Conservation (phyloP, 2,888 invertebrate species). For the Polydrusus cervinus region DNA sequence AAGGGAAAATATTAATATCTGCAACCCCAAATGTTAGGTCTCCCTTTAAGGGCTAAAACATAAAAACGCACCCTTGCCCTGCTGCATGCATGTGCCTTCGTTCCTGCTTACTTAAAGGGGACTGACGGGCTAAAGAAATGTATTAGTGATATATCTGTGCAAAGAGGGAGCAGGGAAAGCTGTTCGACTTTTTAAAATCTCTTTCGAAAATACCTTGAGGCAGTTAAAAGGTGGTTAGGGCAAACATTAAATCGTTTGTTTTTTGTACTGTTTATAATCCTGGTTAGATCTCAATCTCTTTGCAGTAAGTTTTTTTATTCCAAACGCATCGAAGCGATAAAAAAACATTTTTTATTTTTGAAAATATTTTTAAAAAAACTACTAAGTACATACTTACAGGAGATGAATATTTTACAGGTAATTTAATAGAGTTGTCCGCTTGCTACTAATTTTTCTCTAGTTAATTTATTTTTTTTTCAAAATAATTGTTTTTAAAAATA, state of each 20-base stretch:
- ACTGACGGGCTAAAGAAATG: constrained; percentile 45
- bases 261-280: neutral
- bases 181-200: constrained; percentile 30
- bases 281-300: neutral
- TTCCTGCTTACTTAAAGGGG: constrained; percentile 52
- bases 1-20: constrained; percentile 55
- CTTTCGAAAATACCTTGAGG: constrained; percentile 17
- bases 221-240: constrained; percentile 12
- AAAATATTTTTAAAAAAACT: too few relatives aligned
- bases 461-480: too few relatives aligned
- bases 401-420: too few relatives aligned
- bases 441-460: too few relatives aligned
- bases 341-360: too few relatives aligned
- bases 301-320: too few relatives aligned
- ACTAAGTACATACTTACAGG: too few relatives aligned
- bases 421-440: too few relatives aligned
- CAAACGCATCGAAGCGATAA: too few relatives aligned
- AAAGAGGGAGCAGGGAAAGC: constrained; percentile 25
- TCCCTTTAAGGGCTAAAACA: constrained; percentile 52
- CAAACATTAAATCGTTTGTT: neutral
- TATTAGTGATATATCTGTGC: constrained; percentile 54
- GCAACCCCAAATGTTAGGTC: constrained; percentile 41
- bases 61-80: constrained; percentile 55
- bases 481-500: too few relatives aligned
- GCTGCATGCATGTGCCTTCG: constrained; percentile 54